Evolutionary conservation across 2,113 vertebrate genomes (phyloP).

Genomic region (Amphilophus citrinellus): DNA sequence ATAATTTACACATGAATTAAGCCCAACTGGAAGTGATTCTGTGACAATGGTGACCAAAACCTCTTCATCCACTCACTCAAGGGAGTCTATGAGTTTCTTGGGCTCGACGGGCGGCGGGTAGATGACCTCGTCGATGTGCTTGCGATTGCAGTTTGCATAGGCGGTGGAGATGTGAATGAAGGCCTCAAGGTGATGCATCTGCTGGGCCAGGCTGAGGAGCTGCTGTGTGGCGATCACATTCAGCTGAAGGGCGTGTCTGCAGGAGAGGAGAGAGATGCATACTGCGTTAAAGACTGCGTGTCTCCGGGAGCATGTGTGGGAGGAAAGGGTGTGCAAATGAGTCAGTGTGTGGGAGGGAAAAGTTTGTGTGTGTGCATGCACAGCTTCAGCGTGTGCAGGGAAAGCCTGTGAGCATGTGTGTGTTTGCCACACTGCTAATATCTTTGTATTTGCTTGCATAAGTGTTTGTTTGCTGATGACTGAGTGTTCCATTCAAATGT

Average conservation of each 20-base stretch:
- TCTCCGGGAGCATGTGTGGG: not conserved
- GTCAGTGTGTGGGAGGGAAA: not conserved
- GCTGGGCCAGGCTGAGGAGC: conserved; percentile 88
- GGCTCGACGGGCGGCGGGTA: conserved; percentile 93
- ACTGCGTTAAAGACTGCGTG: not conserved
- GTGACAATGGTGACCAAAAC: not conserved
- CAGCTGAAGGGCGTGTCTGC: conserved; percentile 89
- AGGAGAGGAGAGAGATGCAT: not conserved
- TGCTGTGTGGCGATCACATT: conserved; percentile 92
- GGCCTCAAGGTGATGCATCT: conserved; percentile 92
- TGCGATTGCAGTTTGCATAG: conserved; percentile 93
- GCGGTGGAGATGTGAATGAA: conserved; percentile 96
- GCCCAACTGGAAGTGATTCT: not conserved
- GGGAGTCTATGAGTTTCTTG: conserved; percentile 90
- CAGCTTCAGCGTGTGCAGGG: not conserved
- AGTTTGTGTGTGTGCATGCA: not conserved
- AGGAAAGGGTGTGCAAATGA: not conserved
- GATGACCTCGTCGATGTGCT: conserved; percentile 92
- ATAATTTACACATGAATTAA: not conserved
- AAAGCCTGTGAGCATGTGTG: not conserved
- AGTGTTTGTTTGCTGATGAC: conserved; percentile 16
- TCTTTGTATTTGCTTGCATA: conserved; percentile 14
- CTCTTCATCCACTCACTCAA: conserved; percentile 87
- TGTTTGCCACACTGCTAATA: conserved; percentile 8
- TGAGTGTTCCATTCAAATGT: not conserved